These are phyloP conservation scores for Lycorma delicatula DNA, from an alignment of 1,140 invertebrate species.

Conservation along the genomic window DNA sequence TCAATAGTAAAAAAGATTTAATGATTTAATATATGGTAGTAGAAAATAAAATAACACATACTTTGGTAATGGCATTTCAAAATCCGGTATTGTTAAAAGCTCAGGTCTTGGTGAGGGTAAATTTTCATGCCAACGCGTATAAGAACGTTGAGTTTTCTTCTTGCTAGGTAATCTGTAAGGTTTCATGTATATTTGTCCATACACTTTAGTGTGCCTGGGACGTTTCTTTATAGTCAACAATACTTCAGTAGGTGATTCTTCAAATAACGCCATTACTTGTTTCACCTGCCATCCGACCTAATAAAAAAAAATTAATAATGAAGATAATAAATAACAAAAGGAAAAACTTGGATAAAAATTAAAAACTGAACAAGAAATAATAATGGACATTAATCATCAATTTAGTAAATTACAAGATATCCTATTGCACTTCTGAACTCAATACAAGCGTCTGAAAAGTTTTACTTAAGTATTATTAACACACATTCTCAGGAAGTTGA, in stretches of 20 bases:
- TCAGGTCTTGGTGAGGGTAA: slow-evolving; percentile 55
- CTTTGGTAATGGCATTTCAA: slow-evolving; percentile 50
- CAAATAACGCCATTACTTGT: slow-evolving; percentile 65
- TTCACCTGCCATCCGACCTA: slow-evolving; percentile 74
- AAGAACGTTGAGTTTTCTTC: slow-evolving; percentile 47
- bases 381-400: no score
- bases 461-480: no score
- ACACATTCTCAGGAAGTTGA: no score
- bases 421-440: no score
- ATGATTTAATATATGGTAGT: no score
- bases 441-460: no score
- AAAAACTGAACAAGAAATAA: no score
- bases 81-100: slow-evolving; percentile 53
- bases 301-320: no score
- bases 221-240: slow-evolving; percentile 75
- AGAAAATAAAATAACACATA: slow-evolving; percentile 36
- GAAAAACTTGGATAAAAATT: no score
- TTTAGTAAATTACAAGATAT: no score
- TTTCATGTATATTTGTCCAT: slow-evolving; percentile 73
- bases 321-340: no score
- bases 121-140: slow-evolving; percentile 55
- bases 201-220: slow-evolving; percentile 72
- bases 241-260: slow-evolving; percentile 70
- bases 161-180: slow-evolving; percentile 67
- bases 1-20: no score